A percentile compares a stretch with the other conserved stretches of the same genome.
Conservation (phyloP, 1,140 invertebrate species). For the Marisa cornuarietis region DNA sequence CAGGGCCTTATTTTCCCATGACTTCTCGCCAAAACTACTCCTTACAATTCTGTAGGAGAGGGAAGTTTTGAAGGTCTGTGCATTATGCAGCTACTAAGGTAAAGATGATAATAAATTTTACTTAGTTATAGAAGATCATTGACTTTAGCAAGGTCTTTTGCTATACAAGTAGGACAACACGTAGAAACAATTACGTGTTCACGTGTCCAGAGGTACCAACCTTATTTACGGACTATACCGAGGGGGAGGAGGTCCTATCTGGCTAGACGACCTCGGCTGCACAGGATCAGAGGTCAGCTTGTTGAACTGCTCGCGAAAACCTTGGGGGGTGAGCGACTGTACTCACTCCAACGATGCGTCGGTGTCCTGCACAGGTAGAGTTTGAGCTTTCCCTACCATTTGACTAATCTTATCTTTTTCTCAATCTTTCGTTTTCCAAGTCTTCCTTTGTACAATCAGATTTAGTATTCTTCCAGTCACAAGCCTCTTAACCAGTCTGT, state of each 20-base stretch:
- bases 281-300: slow-evolving; percentile 76
- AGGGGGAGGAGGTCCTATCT: slow-evolving; percentile 59
- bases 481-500: too few species aligned
- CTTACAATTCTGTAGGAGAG: too few species aligned
- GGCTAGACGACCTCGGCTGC: slow-evolving; percentile 79
- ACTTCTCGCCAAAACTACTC: too few species aligned
- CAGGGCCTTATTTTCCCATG: too few species aligned
- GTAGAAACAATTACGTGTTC: background rate
- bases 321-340: slow-evolving; percentile 81
- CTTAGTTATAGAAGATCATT: background rate
- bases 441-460: too few species aligned
- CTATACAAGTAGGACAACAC: background rate
- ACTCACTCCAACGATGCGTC: slow-evolving; percentile 71
- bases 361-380: slow-evolving; percentile 33
- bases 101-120: background rate
- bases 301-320: slow-evolving; percentile 75
- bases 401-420: background rate
- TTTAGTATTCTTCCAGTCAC: too few species aligned
- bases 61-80: too few species aligned
- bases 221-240: background rate
- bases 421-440: too few species aligned
- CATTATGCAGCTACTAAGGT: too few species aligned
- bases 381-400: background rate
- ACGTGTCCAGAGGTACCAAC: background rate
- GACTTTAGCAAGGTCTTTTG: too few species aligned